These are phyloP conservation scores for Paracentrotus lividus DNA, from an alignment of 53 echinoderm and acorn worm species.

Conservation along the genomic window DNA sequence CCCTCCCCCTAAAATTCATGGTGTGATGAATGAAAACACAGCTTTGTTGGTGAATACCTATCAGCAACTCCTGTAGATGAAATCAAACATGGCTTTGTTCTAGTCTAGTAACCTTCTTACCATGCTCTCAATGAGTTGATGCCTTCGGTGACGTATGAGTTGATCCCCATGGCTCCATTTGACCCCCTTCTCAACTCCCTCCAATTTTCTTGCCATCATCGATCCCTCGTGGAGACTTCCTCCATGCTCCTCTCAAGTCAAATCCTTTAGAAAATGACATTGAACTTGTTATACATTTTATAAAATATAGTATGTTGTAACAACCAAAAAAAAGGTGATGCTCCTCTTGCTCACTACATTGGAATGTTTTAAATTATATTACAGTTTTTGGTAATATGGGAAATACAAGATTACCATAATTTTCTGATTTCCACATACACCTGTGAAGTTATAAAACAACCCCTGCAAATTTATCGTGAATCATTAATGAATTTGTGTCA, in stretches of 20 bases:
- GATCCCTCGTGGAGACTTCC: too few species aligned
- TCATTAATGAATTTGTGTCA: too few species aligned
- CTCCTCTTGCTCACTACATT: too few species aligned
- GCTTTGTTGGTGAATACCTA: constrained; percentile 31
- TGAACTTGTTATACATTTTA: not conserved
- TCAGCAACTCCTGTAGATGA: constrained; percentile 57
- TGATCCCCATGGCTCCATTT: constrained; percentile 51
- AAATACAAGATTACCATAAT: too few species aligned
- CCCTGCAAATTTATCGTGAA: too few species aligned
- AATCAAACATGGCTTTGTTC: constrained; percentile 68
- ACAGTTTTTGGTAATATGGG: too few species aligned
- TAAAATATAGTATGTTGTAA: not conserved
- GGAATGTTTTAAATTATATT: too few species aligned
- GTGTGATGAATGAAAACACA: not conserved
- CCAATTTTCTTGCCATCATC: constrained; percentile 33
- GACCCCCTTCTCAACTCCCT: constrained; percentile 53
- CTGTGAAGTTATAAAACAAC: too few species aligned
- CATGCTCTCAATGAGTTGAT: constrained; percentile 36
- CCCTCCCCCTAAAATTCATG: not conserved
- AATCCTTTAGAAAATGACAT: too few species aligned
- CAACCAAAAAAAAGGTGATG: not conserved
- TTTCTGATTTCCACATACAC: too few species aligned
- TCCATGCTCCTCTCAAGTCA: not conserved
- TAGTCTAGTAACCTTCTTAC: constrained; percentile 53
- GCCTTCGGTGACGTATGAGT: constrained; percentile 18